A percentile compares a stretch with the other conserved stretches of the same genome.
phyloP scores from a whole-genome alignment of 2,797 vertebrate species.

The Acanthiza pusilla region DNA sequence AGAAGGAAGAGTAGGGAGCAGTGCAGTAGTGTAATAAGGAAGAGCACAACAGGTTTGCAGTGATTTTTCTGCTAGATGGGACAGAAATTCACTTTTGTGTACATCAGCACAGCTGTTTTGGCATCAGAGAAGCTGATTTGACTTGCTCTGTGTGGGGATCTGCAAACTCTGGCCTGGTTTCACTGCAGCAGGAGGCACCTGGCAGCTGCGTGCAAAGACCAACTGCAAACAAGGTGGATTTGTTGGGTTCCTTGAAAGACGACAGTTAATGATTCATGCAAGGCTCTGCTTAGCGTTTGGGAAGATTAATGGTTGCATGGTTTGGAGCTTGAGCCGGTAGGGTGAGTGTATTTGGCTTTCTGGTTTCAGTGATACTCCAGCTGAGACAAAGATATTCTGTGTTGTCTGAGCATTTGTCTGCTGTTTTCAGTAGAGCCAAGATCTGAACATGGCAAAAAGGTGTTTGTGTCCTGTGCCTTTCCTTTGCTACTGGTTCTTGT shows the following conservation, averaged over 20 bases:
- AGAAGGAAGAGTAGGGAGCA: not conserved
- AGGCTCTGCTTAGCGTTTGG: not conserved
- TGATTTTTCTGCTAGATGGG: not conserved
- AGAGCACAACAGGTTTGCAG: not conserved
- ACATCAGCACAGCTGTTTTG: not conserved
- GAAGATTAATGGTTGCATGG: not conserved
- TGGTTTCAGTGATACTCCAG: not conserved
- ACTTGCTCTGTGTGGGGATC: not conserved
- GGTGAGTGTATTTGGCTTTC: not conserved
- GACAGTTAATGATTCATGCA: not conserved
- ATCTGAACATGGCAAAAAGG: not conserved
- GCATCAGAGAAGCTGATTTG: not conserved
- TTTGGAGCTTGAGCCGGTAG: not conserved
- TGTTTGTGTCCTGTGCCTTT: not conserved
- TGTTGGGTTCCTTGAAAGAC: not conserved
- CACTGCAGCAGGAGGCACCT: not conserved
- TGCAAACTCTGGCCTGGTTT: not conserved
- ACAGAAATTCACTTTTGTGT: not conserved
- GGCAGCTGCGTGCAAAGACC: not conserved
- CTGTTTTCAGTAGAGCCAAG: not conserved
- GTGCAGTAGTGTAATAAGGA: not conserved
- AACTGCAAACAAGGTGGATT: not conserved
- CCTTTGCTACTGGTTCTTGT: not conserved
- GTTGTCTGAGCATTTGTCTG: not conserved
- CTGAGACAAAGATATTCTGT: not conserved